Base-by-base conservation (phyloP, 1,140 invertebrate genomes). In the Pogonus chalceus region DNA sequence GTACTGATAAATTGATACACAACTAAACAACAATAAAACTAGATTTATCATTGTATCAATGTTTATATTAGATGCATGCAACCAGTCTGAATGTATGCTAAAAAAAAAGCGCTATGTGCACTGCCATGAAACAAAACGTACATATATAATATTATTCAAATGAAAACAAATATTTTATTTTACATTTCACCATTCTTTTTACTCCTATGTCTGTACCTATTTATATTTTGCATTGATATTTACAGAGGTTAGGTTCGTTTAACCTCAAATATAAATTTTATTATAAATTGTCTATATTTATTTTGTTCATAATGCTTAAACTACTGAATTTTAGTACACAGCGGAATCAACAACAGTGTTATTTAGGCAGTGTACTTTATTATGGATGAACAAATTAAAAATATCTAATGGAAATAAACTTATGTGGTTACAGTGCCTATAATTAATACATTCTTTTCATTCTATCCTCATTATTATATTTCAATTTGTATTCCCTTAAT, bases 101-200 rank as follows among this genome's bases (percentile, higher is more conserved):
- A 57, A 57, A 52, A 57, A 52, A 51, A 23, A 51, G 51, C 26
- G 56, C 56, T 57, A 54, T 57, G 52, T 54, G 51, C 56, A 57
- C 56, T 57, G 56, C 56, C 56, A 57, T 20, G 23, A 39, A 52
- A 9, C 21, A 23, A 43, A 4, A 43, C 37, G 9, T 43, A 43
- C 18, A 43, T 12, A 12, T 43, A 12, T n/a, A n/a, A n/a, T n/a
- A n/a, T n/a, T n/a, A n/a, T n/a, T n/a, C n/a, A n/a, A n/a, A n/a
- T n/a, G n/a, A 43, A 43, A 43, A 43, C 37, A 43, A 43, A 9
- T 16, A 12, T 43, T 43, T 43, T 18, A 43, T 43, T 43, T 43
- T 10, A 43, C 18, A 43, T 12, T 18, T 43, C 37, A 43, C 37
- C 4, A 18, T 43, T 43, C 9, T 43, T 43, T 43, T 18, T 43